Evolutionary conservation across 64 coral and sea anemone genomes (phyloP).

Genomic region (Stichodactyla mertensii): DNA sequence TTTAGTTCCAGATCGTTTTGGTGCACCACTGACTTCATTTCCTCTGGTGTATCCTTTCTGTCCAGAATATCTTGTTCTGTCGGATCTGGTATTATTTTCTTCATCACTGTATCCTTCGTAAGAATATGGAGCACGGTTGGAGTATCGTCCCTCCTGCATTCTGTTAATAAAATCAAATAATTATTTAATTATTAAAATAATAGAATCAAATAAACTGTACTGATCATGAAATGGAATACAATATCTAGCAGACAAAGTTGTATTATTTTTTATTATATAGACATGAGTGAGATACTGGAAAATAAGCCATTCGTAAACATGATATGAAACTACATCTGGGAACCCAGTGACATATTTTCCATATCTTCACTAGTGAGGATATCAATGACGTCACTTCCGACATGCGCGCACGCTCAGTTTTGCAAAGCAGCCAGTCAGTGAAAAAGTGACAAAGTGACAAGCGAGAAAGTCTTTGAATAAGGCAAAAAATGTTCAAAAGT

Average conservation of each 20-base stretch:
- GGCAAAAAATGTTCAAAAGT: no score
- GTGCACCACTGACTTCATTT: not conserved
- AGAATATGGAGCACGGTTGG: not conserved
- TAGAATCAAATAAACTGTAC: not conserved
- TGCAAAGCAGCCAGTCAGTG: no score
- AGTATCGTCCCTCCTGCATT: not conserved
- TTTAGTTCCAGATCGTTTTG: not conserved
- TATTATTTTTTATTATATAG: no score
- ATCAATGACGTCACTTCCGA: no score
- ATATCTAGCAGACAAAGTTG: not conserved
- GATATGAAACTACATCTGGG: no score
- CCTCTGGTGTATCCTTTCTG: not conserved
- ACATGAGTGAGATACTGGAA: no score
- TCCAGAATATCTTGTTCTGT: not conserved
- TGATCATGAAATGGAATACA: not conserved
- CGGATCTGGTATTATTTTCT: not conserved
- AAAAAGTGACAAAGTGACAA: no score
- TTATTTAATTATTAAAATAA: not conserved
- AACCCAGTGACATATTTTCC: no score
- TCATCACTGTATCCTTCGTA: conserved; percentile 29
- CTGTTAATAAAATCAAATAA: not conserved
- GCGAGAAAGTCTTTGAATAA: no score
- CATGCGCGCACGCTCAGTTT: no score
- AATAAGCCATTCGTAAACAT: no score
- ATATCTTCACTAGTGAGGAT: no score